Evolutionary conservation across 2,113 vertebrate genomes (phyloP).

Genomic region (Chelonoidis abingdonii): DNA sequence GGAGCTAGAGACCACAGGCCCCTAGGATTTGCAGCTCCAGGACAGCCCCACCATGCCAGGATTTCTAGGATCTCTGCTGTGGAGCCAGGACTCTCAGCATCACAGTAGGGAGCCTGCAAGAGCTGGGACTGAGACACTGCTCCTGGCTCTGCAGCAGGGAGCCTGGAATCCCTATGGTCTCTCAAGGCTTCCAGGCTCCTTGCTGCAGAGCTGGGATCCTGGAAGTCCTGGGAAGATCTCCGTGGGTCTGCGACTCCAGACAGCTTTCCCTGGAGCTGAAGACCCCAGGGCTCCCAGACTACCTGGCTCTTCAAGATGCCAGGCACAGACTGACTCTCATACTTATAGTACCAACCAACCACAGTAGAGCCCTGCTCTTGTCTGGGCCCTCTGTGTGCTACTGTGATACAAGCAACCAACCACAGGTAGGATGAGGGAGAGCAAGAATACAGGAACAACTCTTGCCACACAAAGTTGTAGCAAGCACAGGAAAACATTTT

Average conservation of each 20-base stretch:
- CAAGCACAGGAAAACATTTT: neutral
- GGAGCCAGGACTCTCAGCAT: neutral
- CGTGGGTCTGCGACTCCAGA: no score
- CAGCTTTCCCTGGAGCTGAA: no score
- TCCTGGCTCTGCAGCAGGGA: no score
- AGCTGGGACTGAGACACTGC: no score
- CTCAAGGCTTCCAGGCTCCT: neutral
- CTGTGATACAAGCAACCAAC: neutral
- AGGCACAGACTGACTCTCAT: neutral
- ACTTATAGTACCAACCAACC: neutral
- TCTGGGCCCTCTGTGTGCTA: neutral
- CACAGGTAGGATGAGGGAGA: neutral
- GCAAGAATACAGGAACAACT: neutral
- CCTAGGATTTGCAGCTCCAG: neutral
- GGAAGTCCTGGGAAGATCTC: no score
- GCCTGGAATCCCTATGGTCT: no score
- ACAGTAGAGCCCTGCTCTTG: rapidly evolving
- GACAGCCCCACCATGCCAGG: neutral
- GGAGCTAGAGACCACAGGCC: neutral
- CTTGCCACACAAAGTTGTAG: neutral
- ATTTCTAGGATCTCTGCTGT: neutral
- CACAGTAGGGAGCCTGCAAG: neutral
- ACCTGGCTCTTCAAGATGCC: neutral
- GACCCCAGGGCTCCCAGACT: no score
- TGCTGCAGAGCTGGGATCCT: no score